A percentile compares a stretch with the other conserved stretches of the same genome.
These are phyloP conservation scores for Sciurus carolinensis DNA, from an alignment of 2,797 vertebrate species.

Conservation along the genomic window DNA sequence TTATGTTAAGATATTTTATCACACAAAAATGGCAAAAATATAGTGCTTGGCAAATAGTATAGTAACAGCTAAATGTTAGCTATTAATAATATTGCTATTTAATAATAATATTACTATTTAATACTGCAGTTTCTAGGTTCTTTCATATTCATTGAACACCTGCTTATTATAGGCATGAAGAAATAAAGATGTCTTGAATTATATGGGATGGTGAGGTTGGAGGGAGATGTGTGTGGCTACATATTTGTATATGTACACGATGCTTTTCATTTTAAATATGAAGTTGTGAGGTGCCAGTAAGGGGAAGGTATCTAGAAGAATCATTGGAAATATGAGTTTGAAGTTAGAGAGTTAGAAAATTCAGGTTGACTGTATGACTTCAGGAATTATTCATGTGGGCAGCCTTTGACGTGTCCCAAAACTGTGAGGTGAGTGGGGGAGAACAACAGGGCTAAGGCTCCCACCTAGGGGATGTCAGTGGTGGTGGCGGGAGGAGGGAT, in stretches of 20 bases:
- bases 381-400: neutral
- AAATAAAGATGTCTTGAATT: neutral
- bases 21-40: neutral
- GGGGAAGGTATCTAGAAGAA: neutral
- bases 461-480: too few species aligned
- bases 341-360: slow-evolving; percentile 9
- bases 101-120: too few species aligned
- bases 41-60: neutral
- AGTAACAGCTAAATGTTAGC: neutral
- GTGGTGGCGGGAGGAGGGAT: too few species aligned
- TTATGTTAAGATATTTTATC: neutral
- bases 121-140: neutral
- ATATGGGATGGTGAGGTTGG: neutral
- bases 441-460: neutral
- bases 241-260: neutral
- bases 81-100: neutral
- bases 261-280: neutral
- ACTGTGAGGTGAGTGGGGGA: too few species aligned
- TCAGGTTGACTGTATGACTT: neutral
- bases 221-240: too few species aligned
- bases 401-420: neutral
- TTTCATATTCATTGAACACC: neutral
- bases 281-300: neutral
- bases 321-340: slow-evolving; percentile 1
- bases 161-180: neutral